Base-by-base conservation (phyloP, 2,797 vertebrate species). In the Gambelia wislizenii region DNA sequence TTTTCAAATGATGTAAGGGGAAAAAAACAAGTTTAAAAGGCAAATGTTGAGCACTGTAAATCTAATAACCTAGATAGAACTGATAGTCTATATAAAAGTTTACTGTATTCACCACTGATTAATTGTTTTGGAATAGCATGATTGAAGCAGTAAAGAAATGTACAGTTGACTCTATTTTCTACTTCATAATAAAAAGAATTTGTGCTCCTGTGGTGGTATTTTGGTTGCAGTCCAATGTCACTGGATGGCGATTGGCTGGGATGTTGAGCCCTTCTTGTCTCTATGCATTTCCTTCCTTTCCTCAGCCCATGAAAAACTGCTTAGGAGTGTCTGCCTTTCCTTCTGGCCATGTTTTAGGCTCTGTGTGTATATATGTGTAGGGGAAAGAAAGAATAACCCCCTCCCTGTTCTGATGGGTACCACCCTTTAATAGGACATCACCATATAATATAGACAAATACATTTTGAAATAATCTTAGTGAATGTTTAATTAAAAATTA, bases 151-250 rank as follows among this genome's bases (percentile, higher is more conserved):
- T 20, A 39, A 75, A 54, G 54, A 59, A 90, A 93, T 89, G 92
- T 91, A 90, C 91, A 87, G 78, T 10, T 1, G 1, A 80, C 52
- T 91, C 4, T 92, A 39, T 89, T 82, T 89, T 90, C 92, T 61
- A 87, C 91, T 93, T 91, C 90, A 74, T 90, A 42, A 76, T 86
- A 85, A 91, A 84, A 94, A 42, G 30, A 84, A 82, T 77, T 1
- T 52, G 88, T 47, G 52, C 36, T 6, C 12, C 52, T 13, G 0
- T 33, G 27, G 20, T 54, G 25, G 52, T 18, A 64, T 64, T 64
- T 64, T 64, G 25, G 25, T 5, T 64, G 12, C 64, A 67, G 1
- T 67, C 64, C 30, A 67, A 33, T 33, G 64, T 33, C 30, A 67
- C 3, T 67, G 30, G 64, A 67, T 67, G 27, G 64, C 30, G 8